Base-by-base conservation (phyloP, 1,140 invertebrate genomes). In the Tetramorium alpestre region DNA sequence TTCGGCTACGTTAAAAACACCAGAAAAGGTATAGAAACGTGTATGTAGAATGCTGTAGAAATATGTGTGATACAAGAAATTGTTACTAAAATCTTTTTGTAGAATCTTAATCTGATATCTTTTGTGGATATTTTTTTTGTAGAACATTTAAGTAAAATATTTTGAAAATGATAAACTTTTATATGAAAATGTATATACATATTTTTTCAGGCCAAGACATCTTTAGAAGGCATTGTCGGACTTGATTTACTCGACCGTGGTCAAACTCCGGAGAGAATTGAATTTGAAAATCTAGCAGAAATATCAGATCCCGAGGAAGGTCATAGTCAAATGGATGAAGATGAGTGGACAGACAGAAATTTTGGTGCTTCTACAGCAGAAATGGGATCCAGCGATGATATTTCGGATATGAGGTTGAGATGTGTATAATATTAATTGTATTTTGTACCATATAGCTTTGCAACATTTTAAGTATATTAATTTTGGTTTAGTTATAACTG, bases 331-430 rank as follows among this genome's bases (percentile, higher is more conserved):
- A 98, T 98, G 94, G 98, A 99, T 92, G 98, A 99, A 94, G 98
- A 99, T 92, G 98, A 99, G 94, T 99, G 98, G 98, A 99, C 98
- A 1, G 98, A 98, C 90, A 96, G 98, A 77, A 99, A 99, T 95
- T 98, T 98, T 94, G 97, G 98, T 88, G 97, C 97, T 69, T 97
- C 97, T 10, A 96, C 97, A 56, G 97, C 96, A 56, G 97, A 97
- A 94, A 95, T 96, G 91, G 96, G 96, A 0, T 97, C 97, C 2
- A 97, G 97, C 33, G 97, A 97, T 89, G 98, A 98, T 78, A 97
- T 97, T 80, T 97, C 97, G 51, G 96, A 97, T 88, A 96, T 97
- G 92, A 97, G 96, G 96, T 58, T 51, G 56, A 54, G 92, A 28
- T n/a, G 18, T 5, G 33, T n/a, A 72, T 33, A 44, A 11, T 3